Conservation (phyloP, 2,113 vertebrate species). For the Pipa parva region DNA sequence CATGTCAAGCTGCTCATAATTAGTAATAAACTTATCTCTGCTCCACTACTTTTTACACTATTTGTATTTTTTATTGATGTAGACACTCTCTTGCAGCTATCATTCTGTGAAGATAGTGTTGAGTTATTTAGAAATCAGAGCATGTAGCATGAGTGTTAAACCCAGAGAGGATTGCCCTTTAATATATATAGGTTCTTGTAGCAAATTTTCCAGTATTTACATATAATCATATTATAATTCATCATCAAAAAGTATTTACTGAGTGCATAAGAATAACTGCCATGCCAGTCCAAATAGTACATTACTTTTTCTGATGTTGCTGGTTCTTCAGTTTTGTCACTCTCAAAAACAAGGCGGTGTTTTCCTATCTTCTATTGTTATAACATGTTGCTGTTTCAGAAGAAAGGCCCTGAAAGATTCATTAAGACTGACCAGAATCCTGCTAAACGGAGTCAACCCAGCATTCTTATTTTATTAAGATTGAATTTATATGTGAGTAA, state of each 20-base stretch:
- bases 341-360: too few relatives aligned
- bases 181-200: not conserved
- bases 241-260: too few relatives aligned
- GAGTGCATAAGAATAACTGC: too few relatives aligned
- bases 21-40: constrained; percentile 56
- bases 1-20: constrained; percentile 52
- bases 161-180: not conserved
- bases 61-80: constrained; percentile 56
- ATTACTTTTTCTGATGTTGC: not conserved
- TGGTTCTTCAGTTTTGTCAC: too few relatives aligned
- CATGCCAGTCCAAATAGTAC: too few relatives aligned
- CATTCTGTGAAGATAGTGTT: not conserved
- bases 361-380: too few relatives aligned
- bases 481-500: constrained; percentile 25
- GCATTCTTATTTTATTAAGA: constrained; percentile 17
- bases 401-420: constrained; percentile 11
- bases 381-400: not conserved
- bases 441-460: constrained; percentile 1
- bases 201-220: not conserved
- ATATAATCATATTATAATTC: not conserved
- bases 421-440: not conserved
- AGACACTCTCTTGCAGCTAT: constrained; percentile 13
- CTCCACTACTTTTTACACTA: constrained; percentile 51
- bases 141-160: not conserved
- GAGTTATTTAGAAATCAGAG: not conserved